Percentiles rank a stretch among this genome's conserved stretches.
Evolutionary conservation across 2,888 invertebrate species (phyloP).

Genomic region (Trissolcus japonicus): DNA sequence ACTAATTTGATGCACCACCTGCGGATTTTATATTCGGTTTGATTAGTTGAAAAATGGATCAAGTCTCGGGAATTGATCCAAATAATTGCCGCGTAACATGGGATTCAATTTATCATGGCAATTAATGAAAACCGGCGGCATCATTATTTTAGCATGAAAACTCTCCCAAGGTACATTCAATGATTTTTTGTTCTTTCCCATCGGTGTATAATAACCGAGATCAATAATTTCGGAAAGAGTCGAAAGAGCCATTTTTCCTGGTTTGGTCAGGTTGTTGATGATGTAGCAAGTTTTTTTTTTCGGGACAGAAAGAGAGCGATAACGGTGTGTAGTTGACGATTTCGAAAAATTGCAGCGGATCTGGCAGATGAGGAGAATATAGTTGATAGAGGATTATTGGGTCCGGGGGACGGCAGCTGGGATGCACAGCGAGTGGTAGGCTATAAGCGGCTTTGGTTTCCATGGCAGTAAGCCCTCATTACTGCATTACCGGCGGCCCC

Average conservation of each 20-base stretch:
- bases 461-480: slow-evolving; percentile 77
- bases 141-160: too few relatives aligned
- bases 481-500: slow-evolving; percentile 75
- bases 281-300: slow-evolving; percentile 32
- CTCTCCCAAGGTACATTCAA: too few relatives aligned
- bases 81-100: too few relatives aligned
- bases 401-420: slow-evolving; percentile 47
- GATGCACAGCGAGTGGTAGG: slow-evolving; percentile 71
- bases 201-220: neutral
- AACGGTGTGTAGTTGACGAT: slow-evolving; percentile 35
- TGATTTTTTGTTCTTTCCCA: neutral
- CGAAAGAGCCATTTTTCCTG: slow-evolving; percentile 15
- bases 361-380: slow-evolving; percentile 66
- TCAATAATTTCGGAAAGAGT: slow-evolving; percentile 22
- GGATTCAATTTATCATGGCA: too few relatives aligned
- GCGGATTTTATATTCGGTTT: too few relatives aligned
- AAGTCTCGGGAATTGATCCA: too few relatives aligned
- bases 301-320: neutral
- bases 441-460: slow-evolving; percentile 77
- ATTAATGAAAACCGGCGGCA: too few relatives aligned
- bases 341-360: slow-evolving; percentile 59
- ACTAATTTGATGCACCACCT: too few relatives aligned
- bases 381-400: slow-evolving; percentile 62
- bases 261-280: slow-evolving; percentile 29
- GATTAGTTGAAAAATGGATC: too few relatives aligned